Percentiles rank a stretch among this genome's conserved stretches.
phyloP scores from a whole-genome alignment of 2,888 invertebrate genomes.

The Acronicta aceris region DNA sequence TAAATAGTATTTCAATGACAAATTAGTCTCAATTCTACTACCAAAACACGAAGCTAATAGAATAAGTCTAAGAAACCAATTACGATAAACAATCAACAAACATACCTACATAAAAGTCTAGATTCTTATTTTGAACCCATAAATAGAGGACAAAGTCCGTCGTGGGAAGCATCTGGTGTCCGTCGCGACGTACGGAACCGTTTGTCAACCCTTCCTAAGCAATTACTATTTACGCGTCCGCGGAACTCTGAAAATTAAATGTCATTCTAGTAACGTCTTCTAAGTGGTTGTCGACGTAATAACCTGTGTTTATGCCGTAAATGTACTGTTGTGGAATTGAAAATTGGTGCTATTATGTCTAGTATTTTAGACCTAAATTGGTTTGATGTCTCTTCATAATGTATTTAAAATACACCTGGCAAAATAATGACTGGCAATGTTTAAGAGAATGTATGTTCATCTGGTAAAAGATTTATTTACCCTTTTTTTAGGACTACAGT shows the following conservation, averaged over 20 bases:
- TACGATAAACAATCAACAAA: slow-evolving; percentile 26
- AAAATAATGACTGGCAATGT: too few species aligned
- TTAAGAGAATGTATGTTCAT: too few species aligned
- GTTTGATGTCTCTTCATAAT: background rate
- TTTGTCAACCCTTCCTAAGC: slow-evolving; percentile 69
- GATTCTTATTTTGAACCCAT: slow-evolving; percentile 28
- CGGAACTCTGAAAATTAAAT: slow-evolving; percentile 69
- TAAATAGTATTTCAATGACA: slow-evolving; percentile 1
- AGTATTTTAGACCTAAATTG: slow-evolving; percentile 8
- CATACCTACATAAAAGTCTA: slow-evolving; percentile 40
- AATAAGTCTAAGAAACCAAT: slow-evolving; percentile 33
- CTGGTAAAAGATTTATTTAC: too few species aligned
- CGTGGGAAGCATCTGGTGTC: slow-evolving; percentile 67
- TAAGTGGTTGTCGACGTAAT: slow-evolving; percentile 50
- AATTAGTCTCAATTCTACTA: slow-evolving; percentile 9
- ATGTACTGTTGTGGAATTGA: slow-evolving; percentile 42
- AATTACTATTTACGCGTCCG: slow-evolving; percentile 65
- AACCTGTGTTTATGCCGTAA: slow-evolving; percentile 51
- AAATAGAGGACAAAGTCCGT: slow-evolving; percentile 54
- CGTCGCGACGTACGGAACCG: slow-evolving; percentile 60
- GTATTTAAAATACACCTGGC: background rate
- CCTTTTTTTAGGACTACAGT: too few species aligned
- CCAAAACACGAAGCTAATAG: slow-evolving; percentile 26
- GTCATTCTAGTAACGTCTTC: slow-evolving; percentile 54
- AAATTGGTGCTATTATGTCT: slow-evolving; percentile 9